Base-by-base conservation (phyloP, 2,888 invertebrate species). In the Phengaris arion region DNA sequence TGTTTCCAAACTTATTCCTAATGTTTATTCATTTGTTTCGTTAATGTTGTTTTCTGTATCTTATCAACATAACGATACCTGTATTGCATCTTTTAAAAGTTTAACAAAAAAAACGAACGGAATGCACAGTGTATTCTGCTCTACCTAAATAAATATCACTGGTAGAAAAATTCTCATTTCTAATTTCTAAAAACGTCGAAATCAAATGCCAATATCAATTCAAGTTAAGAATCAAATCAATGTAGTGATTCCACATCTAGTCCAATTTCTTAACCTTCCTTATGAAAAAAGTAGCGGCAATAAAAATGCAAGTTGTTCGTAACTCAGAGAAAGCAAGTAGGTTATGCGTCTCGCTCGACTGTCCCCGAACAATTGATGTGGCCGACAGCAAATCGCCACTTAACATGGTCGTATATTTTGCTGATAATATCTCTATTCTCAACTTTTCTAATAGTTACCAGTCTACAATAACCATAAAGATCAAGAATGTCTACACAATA, bases 331-430 rank as follows among this genome's bases (percentile, higher is more conserved):
- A 72, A 54, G 35, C 72, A 72, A 54, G 72, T 72, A 72, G 72
- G 72, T 72, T 72, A 72, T 35, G 7, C 54, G 72, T 35, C 35
- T 10, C 72, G 72, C 54, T 72, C 54, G 72, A 35, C 15, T 52
- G 54, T 72, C 35, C 72, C 51, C 54, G 72, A 52, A 72, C 72
- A 72, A 72, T 72, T 72, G 72, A 72, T 54, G 52, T 35, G 22
- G 54, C 72, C 72, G 54, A 52, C 72, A 13, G 15, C 46, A 68
- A 68, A 54, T 52, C 51, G 72, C 72, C 6, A 52, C 70, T 70
- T 70, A 70, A 15, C 52, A 52, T 52, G 35, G 52, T 35, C 72
- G 13, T 72, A 72, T 46, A 68, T 15, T 51, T 54, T 54, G 35
- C 35, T 35, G 72, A 72, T 72, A 22, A 54, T 15, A 22, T 72